Evolutionary conservation across 2,888 invertebrate genomes (phyloP), one percentile per base, ranked within the genome.

Genomic region (Callosobruchus maculatus): DNA sequence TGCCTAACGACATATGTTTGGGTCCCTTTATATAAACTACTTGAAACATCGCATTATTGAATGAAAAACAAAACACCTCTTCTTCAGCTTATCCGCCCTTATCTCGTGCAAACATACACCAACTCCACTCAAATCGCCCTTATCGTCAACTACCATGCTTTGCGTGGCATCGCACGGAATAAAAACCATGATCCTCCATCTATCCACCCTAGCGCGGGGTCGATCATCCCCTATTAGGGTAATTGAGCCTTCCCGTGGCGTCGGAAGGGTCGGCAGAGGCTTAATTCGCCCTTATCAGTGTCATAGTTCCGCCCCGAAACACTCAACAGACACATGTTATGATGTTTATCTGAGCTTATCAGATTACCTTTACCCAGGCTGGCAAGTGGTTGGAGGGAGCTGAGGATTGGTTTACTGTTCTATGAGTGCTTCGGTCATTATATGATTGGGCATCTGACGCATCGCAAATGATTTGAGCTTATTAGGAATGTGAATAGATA

Each of bases 251-350:
- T 77, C 68, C 70, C 68, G 68, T 26, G 26, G 26, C 26, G 26
- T 7, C 13, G 70, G 74, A 74, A 75, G 76, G 77, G 78, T 73
- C 77, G 75, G 75, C 76, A 70, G 26, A 49, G 49, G 49, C 77
- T 76, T 78, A 78, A 77, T 77, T 78, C 77, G 70, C 72, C 76
- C 76, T 77, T 79, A 79, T 77, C 78, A 77, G 78, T 77, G 78
- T 80, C 77, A 76, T 71, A 31, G 74, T 73, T 75, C 78, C 77
- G 77, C 81, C 80, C 81, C 80, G 81, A 82, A n/a, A 82, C 83
- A 82, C 82, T 82, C 81, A 78, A 82, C 84, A 83, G 80, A 82
- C 85, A 86, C 85, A 85, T 85, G 85, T 86, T 84, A 80, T 83
- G 86, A 85, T 85, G 81, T 83, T 85, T 86, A 85, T 86, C 84